These are phyloP conservation scores for Ichneumon xanthorius DNA, from an alignment of 2,888 invertebrate species.

Conservation along the genomic window DNA sequence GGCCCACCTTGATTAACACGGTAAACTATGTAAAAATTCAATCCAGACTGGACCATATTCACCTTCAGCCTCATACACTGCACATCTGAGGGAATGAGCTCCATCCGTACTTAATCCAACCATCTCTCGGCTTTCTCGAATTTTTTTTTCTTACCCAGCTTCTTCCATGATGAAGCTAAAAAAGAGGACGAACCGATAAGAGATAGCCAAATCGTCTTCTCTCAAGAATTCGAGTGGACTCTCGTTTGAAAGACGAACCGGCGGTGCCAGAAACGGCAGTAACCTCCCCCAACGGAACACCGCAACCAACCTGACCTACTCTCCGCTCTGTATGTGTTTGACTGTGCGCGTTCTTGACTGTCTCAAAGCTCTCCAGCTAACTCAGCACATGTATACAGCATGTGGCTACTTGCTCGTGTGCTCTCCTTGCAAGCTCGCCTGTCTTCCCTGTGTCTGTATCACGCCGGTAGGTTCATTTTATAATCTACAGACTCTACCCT, in stretches of 20 bases:
- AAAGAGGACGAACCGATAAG: conserved; percentile 2
- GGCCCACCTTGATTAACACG: too few species aligned
- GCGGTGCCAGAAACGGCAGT: conserved; percentile 6
- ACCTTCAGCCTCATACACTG: too few species aligned
- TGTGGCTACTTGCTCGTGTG: conserved; percentile 30
- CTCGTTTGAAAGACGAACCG: conserved; percentile 14
- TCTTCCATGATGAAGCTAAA: not conserved
- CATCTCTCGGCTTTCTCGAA: not conserved
- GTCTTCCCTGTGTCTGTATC: conserved; percentile 9
- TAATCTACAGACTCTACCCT: not conserved
- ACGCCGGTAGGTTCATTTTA: conserved; percentile 13
- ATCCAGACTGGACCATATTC: too few species aligned
- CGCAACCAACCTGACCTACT: conserved; percentile 42
- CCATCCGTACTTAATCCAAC: not conserved
- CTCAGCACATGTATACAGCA: conserved; percentile 34
- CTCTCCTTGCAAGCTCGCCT: conserved; percentile 40
- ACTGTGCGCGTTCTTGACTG: conserved; percentile 20
- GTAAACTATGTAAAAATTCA: too few species aligned
- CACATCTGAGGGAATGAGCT: too few species aligned
- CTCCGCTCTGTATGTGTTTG: conserved; percentile 2
- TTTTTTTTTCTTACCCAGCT: not conserved
- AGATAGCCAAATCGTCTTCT: conserved; percentile 19
- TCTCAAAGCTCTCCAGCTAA: conserved; percentile 43
- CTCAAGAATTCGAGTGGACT: conserved; percentile 16
- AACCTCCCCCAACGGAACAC: not conserved